Evolutionary conservation across 2,888 invertebrate species (phyloP), one percentile per base, ranked within the genome.

Genomic region (Drosophila quinaria): DNA sequence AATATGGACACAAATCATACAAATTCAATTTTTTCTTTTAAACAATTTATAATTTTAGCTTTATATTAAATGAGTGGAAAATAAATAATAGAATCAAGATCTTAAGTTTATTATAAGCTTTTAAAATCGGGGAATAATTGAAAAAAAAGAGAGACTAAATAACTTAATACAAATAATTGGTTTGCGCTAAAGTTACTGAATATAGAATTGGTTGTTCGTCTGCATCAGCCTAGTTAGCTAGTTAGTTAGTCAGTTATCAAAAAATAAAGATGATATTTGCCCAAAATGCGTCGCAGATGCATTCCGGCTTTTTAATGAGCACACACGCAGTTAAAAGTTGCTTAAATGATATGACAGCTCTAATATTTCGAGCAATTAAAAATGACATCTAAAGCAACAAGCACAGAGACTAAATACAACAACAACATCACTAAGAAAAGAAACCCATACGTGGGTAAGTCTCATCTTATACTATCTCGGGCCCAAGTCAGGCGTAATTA

Each of bases 401-500:
- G 13, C 58, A 33, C 22, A 10, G 33, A 47, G 33, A 47, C 58
- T 47, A 62, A 69, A 19, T 41, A 4, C 44, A 59, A 52, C 17
- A 19, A 29, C 29, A 25, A 8, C 25, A 25, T 8, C 29, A 56
- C 49, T 29, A 58, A 51, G 46, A 61, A 44, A 17, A 47, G 46
- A 58, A 62, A 42, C 35, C 44, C 56, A 52, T 60, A 17, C 50
- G 42, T 54, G 13, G 33, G 41, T 50, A 39, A 25, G 54, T 42
- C 67, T 74, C 74, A 85, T 85, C 76, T 68, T 64, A 46, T 55
- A 42, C 9, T 33, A 42, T 63, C 49, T 58, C 66, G 63, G 42
- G 64, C 54, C 63, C 70, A 75, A 79, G 68, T 74, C 72, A 50
- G 63, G 55, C 82, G 72, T 82, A 83, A 83, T 83, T 83, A 83